Percentiles rank a stretch among this genome's conserved stretches.
Conservation (phyloP, 1,140 invertebrate genomes). For the Drosophila micromelanica region DNA sequence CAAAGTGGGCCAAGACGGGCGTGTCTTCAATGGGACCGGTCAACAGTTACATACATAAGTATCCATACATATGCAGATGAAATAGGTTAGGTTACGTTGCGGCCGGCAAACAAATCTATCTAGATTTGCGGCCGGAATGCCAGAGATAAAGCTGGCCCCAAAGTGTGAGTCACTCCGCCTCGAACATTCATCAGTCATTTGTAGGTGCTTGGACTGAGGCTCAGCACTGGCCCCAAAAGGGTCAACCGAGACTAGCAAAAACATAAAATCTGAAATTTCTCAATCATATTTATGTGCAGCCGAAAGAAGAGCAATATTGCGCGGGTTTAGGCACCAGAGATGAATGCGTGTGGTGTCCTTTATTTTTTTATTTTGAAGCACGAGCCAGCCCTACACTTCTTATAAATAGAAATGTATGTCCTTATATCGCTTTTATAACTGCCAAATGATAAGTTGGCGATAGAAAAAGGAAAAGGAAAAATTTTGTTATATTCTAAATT, state of each 20-base stretch:
- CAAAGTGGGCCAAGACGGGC: slow-evolving; percentile 43
- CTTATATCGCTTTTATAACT: not conserved
- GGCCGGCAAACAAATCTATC: slow-evolving; percentile 38
- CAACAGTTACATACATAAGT: slow-evolving; percentile 20
- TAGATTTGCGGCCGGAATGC: not conserved
- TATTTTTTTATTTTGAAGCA: not conserved
- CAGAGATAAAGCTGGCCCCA: not conserved
- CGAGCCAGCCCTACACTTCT: not conserved
- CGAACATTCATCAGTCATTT: slow-evolving; percentile 40
- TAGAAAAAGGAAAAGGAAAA: no score
- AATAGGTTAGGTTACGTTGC: slow-evolving; percentile 26
- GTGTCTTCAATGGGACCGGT: slow-evolving; percentile 17
- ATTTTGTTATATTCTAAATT: no score
- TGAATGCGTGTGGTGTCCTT: not conserved
- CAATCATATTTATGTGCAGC: slow-evolving; percentile 67
- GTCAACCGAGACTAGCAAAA: slow-evolving; percentile 35
- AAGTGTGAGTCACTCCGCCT: not conserved
- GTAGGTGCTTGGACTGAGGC: not conserved
- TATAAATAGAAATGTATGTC: not conserved
- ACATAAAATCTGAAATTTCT: slow-evolving; percentile 60
- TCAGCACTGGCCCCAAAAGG: slow-evolving; percentile 32
- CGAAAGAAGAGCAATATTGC: not conserved
- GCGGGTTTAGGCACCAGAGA: not conserved
- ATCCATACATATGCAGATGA: slow-evolving; percentile 22
- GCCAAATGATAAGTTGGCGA: not conserved